phyloP scores from a whole-genome alignment of 1,140 invertebrate genomes.

The Himalopsyche phryganea region DNA sequence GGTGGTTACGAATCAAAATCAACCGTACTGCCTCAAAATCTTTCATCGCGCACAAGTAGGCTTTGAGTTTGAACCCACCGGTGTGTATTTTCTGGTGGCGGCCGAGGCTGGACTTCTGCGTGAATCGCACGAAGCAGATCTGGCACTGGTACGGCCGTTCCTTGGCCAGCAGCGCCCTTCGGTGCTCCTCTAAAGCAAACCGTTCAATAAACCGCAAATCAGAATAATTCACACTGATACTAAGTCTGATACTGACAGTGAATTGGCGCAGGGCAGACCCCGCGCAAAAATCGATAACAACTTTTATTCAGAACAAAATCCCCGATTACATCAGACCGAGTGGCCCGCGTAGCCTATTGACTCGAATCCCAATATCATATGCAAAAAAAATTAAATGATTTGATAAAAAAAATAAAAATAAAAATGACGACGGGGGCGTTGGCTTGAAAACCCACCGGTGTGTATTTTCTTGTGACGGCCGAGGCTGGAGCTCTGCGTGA shows the following conservation, averaged over 20 bases:
- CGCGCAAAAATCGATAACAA: too few relatives aligned
- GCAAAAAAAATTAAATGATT: neutral
- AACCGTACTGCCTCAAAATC: slow-evolving; percentile 43
- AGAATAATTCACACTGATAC: too few relatives aligned
- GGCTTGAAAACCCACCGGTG: slow-evolving; percentile 56
- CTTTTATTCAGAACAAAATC: too few relatives aligned
- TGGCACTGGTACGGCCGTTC: slow-evolving; percentile 53
- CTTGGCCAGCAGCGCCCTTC: slow-evolving; percentile 48
- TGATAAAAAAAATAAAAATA: slow-evolving; percentile 3
- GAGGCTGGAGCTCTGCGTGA: slow-evolving; percentile 73
- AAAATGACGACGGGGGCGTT: slow-evolving; percentile 8
- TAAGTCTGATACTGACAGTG: too few relatives aligned
- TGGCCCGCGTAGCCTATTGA: neutral
- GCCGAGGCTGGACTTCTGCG: slow-evolving; percentile 46
- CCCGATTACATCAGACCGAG: too few relatives aligned
- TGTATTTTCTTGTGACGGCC: slow-evolving; percentile 82
- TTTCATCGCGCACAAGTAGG: slow-evolving; percentile 37
- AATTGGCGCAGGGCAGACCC: too few relatives aligned
- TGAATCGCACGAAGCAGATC: slow-evolving; percentile 53
- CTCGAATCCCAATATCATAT: slow-evolving; percentile 13
- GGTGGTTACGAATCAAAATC: slow-evolving; percentile 5
- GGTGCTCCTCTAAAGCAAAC: slow-evolving; percentile 42
- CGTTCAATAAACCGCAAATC: slow-evolving; percentile 3
- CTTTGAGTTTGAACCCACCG: slow-evolving; percentile 38
- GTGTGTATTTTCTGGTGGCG: slow-evolving; percentile 46